Percentiles rank a stretch among this genome's conserved stretches.
phyloP scores from a whole-genome alignment of 1,140 invertebrate genomes.

The Adoxophyes honmai region DNA sequence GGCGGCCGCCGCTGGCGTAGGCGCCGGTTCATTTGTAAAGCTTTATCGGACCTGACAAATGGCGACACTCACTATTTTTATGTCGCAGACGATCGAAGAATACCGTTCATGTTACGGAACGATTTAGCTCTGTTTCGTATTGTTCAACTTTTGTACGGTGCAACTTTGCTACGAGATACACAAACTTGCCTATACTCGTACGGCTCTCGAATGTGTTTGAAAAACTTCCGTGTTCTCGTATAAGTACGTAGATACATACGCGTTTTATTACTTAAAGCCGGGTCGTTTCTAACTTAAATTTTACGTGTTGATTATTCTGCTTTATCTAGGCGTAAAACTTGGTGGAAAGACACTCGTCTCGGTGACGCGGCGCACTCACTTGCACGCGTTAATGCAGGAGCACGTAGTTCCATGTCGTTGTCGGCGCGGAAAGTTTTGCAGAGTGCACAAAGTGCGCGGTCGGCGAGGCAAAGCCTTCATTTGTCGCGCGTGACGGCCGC shows the following conservation, averaged over 20 bases:
- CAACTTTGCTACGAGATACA: conserved; percentile 8
- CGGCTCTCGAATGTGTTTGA: not conserved
- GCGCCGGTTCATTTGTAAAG: conserved; percentile 61
- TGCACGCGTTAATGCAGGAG: conserved; percentile 66
- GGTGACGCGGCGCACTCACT: conserved; percentile 55
- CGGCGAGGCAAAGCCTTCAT: conserved; percentile 70
- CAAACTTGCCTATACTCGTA: not conserved
- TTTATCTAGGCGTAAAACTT: conserved; percentile 65
- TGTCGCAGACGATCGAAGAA: conserved; percentile 45
- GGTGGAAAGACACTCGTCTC: conserved; percentile 56
- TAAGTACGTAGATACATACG: not conserved
- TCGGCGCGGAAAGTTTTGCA: conserved; percentile 67
- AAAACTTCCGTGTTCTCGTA: not conserved
- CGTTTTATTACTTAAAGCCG: conserved; percentile 19
- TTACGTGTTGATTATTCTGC: conserved; percentile 65
- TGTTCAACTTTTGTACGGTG: conserved; percentile 16
- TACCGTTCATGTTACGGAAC: conserved; percentile 29
- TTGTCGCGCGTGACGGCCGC: conserved; percentile 70
- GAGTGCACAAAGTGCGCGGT: conserved; percentile 71
- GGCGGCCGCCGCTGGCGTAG: conserved; percentile 39
- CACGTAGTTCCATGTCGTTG: conserved; percentile 70
- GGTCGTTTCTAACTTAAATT: conserved; percentile 41
- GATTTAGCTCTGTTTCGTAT: conserved; percentile 28
- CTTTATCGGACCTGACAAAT: conserved; percentile 65
- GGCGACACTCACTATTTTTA: conserved; percentile 60